Evolutionary conservation across 2,888 invertebrate genomes (phyloP).

Genomic region (Phyllotreta striolata): DNA sequence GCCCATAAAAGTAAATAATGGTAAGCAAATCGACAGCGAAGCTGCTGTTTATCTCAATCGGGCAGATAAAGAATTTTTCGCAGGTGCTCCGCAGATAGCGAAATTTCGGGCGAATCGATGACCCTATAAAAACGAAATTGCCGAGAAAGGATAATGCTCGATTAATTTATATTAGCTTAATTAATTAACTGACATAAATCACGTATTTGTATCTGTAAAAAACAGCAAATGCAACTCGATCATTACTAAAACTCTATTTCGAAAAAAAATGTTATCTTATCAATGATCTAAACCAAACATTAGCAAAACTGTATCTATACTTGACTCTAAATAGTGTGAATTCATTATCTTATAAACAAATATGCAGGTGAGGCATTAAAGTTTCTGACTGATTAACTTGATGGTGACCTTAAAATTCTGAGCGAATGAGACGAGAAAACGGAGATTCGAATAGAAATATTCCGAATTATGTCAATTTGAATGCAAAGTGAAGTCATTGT

Average conservation of each 20-base stretch:
- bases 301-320: too few species aligned
- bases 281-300: too few species aligned
- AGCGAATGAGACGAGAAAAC: background rate
- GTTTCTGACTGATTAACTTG: background rate
- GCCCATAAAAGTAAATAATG: constrained; percentile 24
- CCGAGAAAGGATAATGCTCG: background rate
- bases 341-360: too few species aligned
- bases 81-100: background rate
- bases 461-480: constrained; percentile 10
- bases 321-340: too few species aligned
- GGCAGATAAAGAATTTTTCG: constrained; percentile 24
- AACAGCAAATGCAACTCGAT: too few species aligned
- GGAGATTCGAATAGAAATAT: background rate
- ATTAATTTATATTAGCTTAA: background rate
- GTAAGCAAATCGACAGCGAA: constrained; percentile 17
- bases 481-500: constrained; percentile 26
- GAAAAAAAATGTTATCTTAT: too few species aligned
- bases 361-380: too few species aligned
- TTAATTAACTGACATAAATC: too few species aligned
- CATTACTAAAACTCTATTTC: too few species aligned
- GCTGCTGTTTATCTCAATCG: constrained; percentile 22
- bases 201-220: too few species aligned
- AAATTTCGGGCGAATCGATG: background rate
- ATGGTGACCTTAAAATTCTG: constrained; percentile 7
- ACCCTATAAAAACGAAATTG: background rate